Conservation (phyloP, 2,888 invertebrate species). For the Drosophila incognita region DNA sequence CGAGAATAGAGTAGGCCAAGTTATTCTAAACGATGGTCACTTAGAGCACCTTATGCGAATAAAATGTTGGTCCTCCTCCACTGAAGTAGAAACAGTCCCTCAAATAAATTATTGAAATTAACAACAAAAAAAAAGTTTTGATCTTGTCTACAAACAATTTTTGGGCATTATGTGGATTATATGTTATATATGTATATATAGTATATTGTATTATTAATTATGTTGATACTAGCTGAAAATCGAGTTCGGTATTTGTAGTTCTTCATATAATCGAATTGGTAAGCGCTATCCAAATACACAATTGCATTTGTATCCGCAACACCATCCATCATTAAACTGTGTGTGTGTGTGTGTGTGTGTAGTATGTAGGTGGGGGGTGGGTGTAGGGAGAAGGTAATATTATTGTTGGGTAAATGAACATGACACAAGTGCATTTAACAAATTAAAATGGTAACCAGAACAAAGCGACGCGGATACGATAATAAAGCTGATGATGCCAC, state of each 20-base stretch:
- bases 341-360: background rate
- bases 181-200: no score
- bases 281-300: background rate
- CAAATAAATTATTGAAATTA: background rate
- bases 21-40: background rate
- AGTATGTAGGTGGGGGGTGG: background rate
- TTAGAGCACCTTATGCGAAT: background rate
- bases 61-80: background rate
- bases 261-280: background rate
- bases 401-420: conserved; percentile 51
- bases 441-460: conserved; percentile 71
- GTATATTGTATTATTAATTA: background rate
- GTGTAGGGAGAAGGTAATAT: conserved; percentile 4
- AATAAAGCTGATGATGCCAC: conserved; percentile 63
- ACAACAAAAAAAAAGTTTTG: background rate
- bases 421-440: conserved; percentile 76
- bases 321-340: background rate
- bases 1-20: background rate
- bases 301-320: background rate
- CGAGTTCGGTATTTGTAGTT: background rate
- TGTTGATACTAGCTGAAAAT: background rate
- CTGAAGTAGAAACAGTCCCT: background rate
- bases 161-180: background rate
- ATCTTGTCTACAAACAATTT: background rate
- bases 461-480: conserved; percentile 53